Base-by-base conservation (phyloP, 2,797 vertebrate species). In the Eleutherodactylus coqui region DNA sequence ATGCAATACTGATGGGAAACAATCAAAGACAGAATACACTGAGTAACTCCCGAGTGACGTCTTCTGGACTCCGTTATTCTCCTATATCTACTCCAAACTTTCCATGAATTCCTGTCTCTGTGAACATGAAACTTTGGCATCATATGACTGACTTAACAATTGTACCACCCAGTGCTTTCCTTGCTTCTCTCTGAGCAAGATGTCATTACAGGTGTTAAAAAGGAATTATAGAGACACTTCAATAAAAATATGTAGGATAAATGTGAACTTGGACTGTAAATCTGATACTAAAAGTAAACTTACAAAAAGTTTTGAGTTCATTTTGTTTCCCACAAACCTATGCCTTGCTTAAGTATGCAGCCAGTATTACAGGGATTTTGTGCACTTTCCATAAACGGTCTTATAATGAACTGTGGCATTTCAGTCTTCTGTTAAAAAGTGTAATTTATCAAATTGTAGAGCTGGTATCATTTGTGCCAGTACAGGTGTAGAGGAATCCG, bases 391-490 rank as follows among this genome's bases (percentile, higher is more conserved):
- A 91, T 91, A 91, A 93, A 91, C 67, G 80, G 87, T 86, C 84
- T 94, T 92, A 93, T 93, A 88, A 82, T 90, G 89, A 92, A 81
- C 91, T 89, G 90, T 90, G 58, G 86, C 79, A 88, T 0, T 0
- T 79, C 45, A 75, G 90, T 91, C 70, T 90, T 92, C 92, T 86
- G 88, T 84, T 88, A 87, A 77, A 88, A 89, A 84, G 86, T 91
- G 90, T 92, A 93, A 93, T 92, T 91, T 87, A 91, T 93, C 89
- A 91, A 90, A 88, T 79, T 84, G 89, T 88, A 55, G 64, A 21
- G 89, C 88, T 89, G 72, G 75, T 85, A 83, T 82, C 89, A 90
- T 92, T 89, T 83, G 69, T 89, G 64, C 72, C 72, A 89, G 89
- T 86, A 90, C 89, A 88, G 87, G 82, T 82, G n/a, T 86, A 86